Conservation (phyloP, 2,888 invertebrate genomes). For the Polymixis flavicincta region DNA sequence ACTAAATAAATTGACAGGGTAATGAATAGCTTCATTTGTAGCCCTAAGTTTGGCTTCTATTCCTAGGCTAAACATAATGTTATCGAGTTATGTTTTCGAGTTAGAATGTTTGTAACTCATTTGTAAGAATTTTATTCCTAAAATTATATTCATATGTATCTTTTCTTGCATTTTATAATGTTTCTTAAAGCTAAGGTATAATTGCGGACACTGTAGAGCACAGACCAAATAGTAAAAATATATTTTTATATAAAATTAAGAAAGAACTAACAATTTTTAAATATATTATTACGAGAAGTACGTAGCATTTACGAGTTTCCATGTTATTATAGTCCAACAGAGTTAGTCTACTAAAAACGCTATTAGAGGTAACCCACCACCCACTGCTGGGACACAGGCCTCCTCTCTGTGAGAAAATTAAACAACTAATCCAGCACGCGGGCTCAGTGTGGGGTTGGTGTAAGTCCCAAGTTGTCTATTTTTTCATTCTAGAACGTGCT, state of each 20-base stretch:
- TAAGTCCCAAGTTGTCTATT: not conserved
- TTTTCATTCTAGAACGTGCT: not conserved
- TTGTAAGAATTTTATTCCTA: not conserved
- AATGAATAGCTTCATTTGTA: conserved; percentile 4
- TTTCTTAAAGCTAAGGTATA: not conserved
- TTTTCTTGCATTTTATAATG: not conserved
- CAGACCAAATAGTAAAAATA: not conserved
- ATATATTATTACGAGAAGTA: not conserved
- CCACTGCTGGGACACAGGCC: too few relatives aligned
- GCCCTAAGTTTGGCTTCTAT: not conserved
- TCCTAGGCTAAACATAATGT: not conserved
- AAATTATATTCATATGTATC: not conserved
- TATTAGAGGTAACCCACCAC: too few relatives aligned
- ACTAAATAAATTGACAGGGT: not conserved
- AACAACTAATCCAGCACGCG: not conserved
- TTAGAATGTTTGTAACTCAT: not conserved
- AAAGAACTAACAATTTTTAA: too few relatives aligned
- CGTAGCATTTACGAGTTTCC: too few relatives aligned
- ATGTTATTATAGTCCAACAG: too few relatives aligned
- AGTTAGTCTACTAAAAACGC: too few relatives aligned
- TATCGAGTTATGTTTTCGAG: not conserved
- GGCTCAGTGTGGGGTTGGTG: not conserved
- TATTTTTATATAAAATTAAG: too few relatives aligned
- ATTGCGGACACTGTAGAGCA: not conserved
- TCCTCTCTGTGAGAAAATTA: not conserved